phyloP scores from a whole-genome alignment of 2,113 vertebrate genomes.

The Cisticola juncidis region DNA sequence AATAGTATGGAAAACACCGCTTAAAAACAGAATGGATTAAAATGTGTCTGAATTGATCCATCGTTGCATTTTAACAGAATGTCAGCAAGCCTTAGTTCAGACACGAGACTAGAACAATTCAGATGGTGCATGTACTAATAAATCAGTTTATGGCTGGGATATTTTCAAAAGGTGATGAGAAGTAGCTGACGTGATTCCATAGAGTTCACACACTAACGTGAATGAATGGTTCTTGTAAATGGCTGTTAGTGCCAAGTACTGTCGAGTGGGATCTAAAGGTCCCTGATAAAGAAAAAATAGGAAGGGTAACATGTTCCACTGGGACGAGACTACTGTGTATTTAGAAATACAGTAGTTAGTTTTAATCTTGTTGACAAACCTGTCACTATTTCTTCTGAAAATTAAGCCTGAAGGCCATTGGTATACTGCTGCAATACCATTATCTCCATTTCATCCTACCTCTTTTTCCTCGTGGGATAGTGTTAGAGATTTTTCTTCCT shows the following conservation, averaged over 20 bases:
- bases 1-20: neutral
- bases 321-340: neutral
- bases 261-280: neutral
- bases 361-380: neutral
- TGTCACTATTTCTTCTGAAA: neutral
- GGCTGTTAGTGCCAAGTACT: neutral
- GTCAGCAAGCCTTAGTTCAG: neutral
- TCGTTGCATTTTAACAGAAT: neutral
- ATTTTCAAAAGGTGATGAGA: neutral
- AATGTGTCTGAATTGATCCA: neutral
- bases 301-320: neutral
- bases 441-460: neutral
- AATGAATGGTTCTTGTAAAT: neutral
- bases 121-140: neutral
- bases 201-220: neutral
- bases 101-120: neutral
- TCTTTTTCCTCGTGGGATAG: neutral
- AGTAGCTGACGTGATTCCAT: neutral
- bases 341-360: neutral
- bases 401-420: neutral
- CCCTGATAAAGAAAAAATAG: neutral
- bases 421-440: neutral
- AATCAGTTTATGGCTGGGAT: neutral
- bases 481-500: neutral
- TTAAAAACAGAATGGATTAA: neutral